These are phyloP conservation scores for Salvelinus fontinalis DNA, from an alignment of 2,113 vertebrate genomes.

Conservation along the genomic window DNA sequence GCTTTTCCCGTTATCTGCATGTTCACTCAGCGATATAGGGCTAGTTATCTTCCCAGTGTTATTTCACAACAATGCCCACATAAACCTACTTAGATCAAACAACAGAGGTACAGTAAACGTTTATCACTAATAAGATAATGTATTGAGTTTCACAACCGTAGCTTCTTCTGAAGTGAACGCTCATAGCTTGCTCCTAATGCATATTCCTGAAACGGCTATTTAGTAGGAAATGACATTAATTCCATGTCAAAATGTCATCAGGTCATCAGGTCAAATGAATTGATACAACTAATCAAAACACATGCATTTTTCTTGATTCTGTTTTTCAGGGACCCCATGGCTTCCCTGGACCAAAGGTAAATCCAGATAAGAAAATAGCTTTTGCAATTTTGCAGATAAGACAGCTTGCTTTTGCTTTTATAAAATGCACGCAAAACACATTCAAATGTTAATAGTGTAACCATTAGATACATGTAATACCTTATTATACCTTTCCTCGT, in stretches of 20 bases:
- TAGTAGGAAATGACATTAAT: too few species aligned
- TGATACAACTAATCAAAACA: neutral
- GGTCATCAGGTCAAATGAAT: neutral
- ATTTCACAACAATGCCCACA: neutral
- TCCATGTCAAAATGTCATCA: too few species aligned
- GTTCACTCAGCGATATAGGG: neutral
- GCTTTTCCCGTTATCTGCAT: neutral
- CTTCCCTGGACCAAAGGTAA: constrained; percentile 95
- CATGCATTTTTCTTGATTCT: constrained; percentile 1
- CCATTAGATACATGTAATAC: neutral
- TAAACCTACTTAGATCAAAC: neutral
- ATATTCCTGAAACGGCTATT: too few species aligned
- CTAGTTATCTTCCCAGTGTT: constrained; percentile 6
- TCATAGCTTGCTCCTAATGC: too few species aligned
- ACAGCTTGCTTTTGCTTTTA: neutral
- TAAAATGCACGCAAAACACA: neutral
- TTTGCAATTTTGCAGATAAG: too few species aligned
- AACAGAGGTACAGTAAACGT: neutral
- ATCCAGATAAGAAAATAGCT: neutral
- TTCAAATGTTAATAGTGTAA: neutral
- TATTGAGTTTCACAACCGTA: neutral
- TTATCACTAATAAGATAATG: neutral
- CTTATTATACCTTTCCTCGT: neutral
- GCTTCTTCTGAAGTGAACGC: neutral
- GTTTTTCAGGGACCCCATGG: constrained; percentile 93